These are phyloP conservation scores for Platerodrilus igneus DNA, from an alignment of 2,888 invertebrate species.

Conservation along the genomic window DNA sequence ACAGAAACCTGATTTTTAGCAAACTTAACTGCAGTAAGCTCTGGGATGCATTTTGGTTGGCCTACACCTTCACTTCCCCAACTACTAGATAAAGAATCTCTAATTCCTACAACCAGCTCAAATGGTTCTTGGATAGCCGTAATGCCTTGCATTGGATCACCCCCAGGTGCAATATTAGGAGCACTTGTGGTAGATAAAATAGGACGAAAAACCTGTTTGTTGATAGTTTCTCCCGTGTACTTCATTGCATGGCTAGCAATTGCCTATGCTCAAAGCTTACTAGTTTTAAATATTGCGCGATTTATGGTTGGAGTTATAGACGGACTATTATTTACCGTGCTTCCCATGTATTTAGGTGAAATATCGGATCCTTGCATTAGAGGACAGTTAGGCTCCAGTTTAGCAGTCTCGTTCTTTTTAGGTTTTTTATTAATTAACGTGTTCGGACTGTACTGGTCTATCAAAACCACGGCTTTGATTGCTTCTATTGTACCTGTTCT, in stretches of 20 bases:
- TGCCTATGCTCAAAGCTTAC: conserved; percentile 15
- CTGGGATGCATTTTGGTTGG: conserved; percentile 27
- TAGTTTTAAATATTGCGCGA: conserved; percentile 16
- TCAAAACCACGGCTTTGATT: too few relatives aligned
- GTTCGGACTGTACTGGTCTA: too few relatives aligned
- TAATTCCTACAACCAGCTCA: conserved; percentile 17
- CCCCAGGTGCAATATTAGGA: conserved; percentile 16
- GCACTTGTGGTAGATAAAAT: conserved; percentile 31
- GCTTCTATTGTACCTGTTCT: too few relatives aligned
- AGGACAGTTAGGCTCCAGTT: conserved; percentile 26
- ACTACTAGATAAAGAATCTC: conserved; percentile 19
- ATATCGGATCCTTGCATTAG: conserved; percentile 27
- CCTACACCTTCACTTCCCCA: conserved; percentile 28
- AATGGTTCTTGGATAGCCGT: conserved; percentile 28
- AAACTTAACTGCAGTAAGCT: too few relatives aligned
- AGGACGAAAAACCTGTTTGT: conserved; percentile 33
- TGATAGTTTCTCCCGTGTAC: conserved; percentile 34
- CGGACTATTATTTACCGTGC: conserved; percentile 25
- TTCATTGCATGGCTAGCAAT: conserved; percentile 33
- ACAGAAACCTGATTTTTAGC: too few relatives aligned
- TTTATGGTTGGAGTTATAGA: conserved; percentile 26
- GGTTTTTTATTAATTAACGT: too few relatives aligned
- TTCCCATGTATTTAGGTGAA: conserved; percentile 30
- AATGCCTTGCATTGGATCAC: conserved; percentile 22
- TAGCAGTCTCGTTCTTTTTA: conserved; percentile 21